Evolutionary conservation across 2,113 vertebrate species (phyloP).

Genomic region (Hypomesus transpacificus): DNA sequence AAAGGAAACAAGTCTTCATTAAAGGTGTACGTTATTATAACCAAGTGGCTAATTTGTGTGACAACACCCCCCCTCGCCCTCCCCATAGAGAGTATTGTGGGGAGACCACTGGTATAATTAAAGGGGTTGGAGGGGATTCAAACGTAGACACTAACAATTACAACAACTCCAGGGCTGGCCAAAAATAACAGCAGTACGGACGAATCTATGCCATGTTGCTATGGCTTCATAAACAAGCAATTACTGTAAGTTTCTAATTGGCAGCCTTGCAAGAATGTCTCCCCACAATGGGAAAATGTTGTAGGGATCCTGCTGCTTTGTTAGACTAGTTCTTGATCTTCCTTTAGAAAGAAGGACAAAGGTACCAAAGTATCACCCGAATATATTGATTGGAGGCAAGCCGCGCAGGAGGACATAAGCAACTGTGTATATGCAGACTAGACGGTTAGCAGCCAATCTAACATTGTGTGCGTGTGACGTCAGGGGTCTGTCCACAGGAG

Average conservation of each 20-base stretch:
- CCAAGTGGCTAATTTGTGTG: no score
- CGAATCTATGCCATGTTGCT: constrained; percentile 38
- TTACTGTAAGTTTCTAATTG: constrained; percentile 38
- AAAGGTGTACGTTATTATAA: no score
- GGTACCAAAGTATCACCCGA: not conserved
- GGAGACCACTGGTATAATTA: constrained; percentile 48
- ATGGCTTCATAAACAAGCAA: constrained; percentile 52
- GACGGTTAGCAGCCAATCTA: no score
- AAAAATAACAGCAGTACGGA: constrained; percentile 54
- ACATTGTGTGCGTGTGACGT: no score
- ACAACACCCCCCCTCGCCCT: no score
- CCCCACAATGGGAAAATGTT: not conserved
- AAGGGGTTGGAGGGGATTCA: constrained; percentile 48
- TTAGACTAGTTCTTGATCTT: not conserved
- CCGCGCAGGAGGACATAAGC: no score
- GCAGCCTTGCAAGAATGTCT: constrained; percentile 12
- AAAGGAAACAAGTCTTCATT: no score
- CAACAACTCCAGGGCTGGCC: constrained; percentile 53
- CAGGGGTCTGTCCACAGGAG: no score
- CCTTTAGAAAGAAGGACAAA: constrained; percentile 1
- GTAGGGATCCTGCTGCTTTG: not conserved
- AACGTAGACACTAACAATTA: constrained; percentile 61
- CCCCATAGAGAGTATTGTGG: no score
- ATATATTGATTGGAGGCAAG: not conserved
- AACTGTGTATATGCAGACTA: no score